Evolutionary conservation across 2,888 invertebrate species (phyloP).

Genomic region (Anodontia alba): DNA sequence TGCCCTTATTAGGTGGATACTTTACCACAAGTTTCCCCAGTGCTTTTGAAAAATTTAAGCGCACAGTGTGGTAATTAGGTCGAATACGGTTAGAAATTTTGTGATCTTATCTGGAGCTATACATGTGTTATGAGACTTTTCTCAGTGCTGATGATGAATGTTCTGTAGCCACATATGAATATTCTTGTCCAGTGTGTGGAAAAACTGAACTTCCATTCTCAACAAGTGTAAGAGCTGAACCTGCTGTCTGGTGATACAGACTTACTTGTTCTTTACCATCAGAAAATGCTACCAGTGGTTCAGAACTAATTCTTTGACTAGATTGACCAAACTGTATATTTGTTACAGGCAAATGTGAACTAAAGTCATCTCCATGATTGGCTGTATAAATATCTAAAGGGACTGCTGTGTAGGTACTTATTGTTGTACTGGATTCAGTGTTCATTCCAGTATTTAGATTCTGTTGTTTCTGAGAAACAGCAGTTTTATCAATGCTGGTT

Average conservation of each 20-base stretch:
- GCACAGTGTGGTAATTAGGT: too few species aligned
- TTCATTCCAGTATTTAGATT: not conserved
- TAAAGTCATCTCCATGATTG: not conserved
- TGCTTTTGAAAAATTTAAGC: too few species aligned
- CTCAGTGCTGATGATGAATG: not conserved
- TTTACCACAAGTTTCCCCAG: too few species aligned
- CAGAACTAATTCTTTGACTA: not conserved
- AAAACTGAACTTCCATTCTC: not conserved
- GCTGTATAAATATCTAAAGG: not conserved
- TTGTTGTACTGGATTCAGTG: not conserved
- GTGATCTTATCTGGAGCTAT: too few species aligned
- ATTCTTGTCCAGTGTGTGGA: not conserved
- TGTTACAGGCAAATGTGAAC: not conserved
- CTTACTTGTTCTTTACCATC: not conserved
- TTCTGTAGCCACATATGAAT: not conserved
- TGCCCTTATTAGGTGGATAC: too few species aligned
- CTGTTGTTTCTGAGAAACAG: not conserved
- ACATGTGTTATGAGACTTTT: too few species aligned
- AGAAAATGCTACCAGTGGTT: not conserved
- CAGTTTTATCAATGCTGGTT: not conserved
- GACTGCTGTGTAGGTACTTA: not conserved
- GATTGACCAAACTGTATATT: too few species aligned
- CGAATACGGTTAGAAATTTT: too few species aligned
- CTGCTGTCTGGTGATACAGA: not conserved
- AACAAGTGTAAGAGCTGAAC: not conserved